Evolutionary conservation across 2,113 vertebrate species (phyloP), one percentile per base, ranked within the genome.

Genomic region (Oreamnos americanus): DNA sequence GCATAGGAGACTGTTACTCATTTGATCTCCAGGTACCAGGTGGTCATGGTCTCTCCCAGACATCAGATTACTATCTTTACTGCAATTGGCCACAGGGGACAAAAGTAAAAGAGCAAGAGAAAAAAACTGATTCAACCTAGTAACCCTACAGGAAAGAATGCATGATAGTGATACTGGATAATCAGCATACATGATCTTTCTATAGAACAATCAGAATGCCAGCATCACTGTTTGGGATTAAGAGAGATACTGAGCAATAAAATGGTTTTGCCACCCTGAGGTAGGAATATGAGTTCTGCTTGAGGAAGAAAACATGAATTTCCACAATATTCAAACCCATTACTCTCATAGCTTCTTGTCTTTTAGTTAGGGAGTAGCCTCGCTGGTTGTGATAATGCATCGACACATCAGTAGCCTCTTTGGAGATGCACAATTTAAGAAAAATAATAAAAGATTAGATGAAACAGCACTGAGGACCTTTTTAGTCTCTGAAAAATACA

Each of bases 401-500:
- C 62, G 64, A 60, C 86, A 83, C 11, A 67, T 60, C 4, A 62
- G 45, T 36, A 84, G 28, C 76, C 33, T 88, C 30, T 85, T 53
- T n/a, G 21, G 49, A 26, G 82, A 25, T 49, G 17, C 93, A 95
- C 25, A 93, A 88, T 82, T 95, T 87, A 45, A 64, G 28, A 49
- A 92, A 90, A 96, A 87, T 51, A 91, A 94, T 58, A 79, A 79
- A 87, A 58, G 19, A 81, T 23, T 78, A 45, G 28, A 97, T 58
- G 90, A 97, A 90, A 55, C 19, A 64, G 51, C 58, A 85, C 16
- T 74, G 57, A 92, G 55, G 45, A 92, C 14, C 13, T 67, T 45
- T 91, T 87, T 78, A 49, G n/a, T 49, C 53, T 94, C n/a, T 64
- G 28, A 88, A 67, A 98, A 92, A 57, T 78, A 84, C n/a, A 94